Conservation (phyloP, 1,140 invertebrate genomes). For the Charaxes varanes region DNA sequence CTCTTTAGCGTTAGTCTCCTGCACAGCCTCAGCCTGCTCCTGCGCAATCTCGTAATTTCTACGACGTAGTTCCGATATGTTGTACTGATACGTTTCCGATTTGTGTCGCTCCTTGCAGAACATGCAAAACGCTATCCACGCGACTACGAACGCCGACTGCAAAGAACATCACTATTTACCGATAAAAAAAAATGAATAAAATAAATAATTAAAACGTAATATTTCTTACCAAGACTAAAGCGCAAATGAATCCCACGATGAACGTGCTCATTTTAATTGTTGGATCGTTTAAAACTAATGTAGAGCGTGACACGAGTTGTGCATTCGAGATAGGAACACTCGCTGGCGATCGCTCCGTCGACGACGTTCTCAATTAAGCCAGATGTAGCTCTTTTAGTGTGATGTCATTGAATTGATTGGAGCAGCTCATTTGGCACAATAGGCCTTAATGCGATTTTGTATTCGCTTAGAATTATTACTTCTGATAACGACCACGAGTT, state of each 20-base stretch:
- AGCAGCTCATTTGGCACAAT: constrained; percentile 40
- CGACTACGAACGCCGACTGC: constrained; percentile 44
- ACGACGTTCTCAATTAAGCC: constrained; percentile 59
- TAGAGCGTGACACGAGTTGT: constrained; percentile 38
- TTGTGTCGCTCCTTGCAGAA: constrained; percentile 57
- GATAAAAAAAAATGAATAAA: constrained; percentile 7
- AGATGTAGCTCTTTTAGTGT: constrained; percentile 55
- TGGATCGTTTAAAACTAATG: constrained; percentile 28
- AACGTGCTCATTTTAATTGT: constrained; percentile 41
- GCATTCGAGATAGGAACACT: constrained; percentile 49
- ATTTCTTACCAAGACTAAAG: constrained; percentile 53
- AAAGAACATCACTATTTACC: too few species aligned
- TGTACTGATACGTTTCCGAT: constrained; percentile 47
- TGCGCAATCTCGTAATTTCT: constrained; percentile 39
- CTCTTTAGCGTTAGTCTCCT: constrained; percentile 29
- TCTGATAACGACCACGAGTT: not conserved
- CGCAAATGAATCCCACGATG: constrained; percentile 51
- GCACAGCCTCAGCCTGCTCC: constrained; percentile 32
- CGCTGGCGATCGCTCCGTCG: constrained; percentile 33
- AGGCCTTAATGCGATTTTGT: constrained; percentile 19
- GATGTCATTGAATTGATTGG: constrained; percentile 61
- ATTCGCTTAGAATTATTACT: not conserved
- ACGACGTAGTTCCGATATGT: constrained; percentile 46
- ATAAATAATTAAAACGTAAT: not conserved
- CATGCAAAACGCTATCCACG: constrained; percentile 61